A percentile compares a stretch with the other conserved stretches of the same genome.
Evolutionary conservation across 2,888 invertebrate species (phyloP).

Genomic region (Spicauda simplicius): DNA sequence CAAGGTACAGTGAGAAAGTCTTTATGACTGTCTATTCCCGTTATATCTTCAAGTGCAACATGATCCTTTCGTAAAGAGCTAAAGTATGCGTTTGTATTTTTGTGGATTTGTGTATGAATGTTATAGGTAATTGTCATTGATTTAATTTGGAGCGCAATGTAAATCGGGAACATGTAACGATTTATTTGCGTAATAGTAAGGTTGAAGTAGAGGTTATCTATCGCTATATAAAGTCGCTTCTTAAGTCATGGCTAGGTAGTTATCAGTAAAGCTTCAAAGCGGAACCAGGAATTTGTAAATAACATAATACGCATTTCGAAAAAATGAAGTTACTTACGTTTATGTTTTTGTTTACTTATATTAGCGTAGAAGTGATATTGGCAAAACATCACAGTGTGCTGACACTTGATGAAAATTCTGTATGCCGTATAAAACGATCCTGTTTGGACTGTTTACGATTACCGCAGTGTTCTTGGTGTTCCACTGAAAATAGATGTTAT

Average conservation of each 20-base stretch:
- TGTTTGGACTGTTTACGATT: conserved; percentile 69
- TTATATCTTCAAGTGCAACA: too few relatives aligned
- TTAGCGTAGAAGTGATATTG: conserved; percentile 44
- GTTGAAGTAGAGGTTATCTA: conserved; percentile 69
- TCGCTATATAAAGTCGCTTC: conserved; percentile 55
- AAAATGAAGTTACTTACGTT: conserved; percentile 26
- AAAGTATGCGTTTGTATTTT: not conserved
- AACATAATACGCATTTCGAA: conserved; percentile 8
- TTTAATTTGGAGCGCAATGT: conserved; percentile 38
- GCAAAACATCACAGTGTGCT: conserved; percentile 47
- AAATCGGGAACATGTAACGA: conserved; percentile 43
- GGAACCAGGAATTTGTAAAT: conserved; percentile 36
- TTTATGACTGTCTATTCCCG: too few relatives aligned
- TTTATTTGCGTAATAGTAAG: conserved; percentile 46
- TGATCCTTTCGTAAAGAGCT: too few relatives aligned
- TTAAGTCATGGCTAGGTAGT: conserved; percentile 65
- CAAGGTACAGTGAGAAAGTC: too few relatives aligned
- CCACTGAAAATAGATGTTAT: conserved; percentile 63
- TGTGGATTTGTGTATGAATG: not conserved
- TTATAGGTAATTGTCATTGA: not conserved
- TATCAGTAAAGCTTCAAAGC: conserved; percentile 48
- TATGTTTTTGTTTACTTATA: conserved; percentile 39
- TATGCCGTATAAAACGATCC: conserved; percentile 68
- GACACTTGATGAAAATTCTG: conserved; percentile 61
- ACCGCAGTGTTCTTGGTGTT: conserved; percentile 75